Evolutionary conservation across 1,140 invertebrate genomes (phyloP).

Genomic region (Marisa cornuarietis): DNA sequence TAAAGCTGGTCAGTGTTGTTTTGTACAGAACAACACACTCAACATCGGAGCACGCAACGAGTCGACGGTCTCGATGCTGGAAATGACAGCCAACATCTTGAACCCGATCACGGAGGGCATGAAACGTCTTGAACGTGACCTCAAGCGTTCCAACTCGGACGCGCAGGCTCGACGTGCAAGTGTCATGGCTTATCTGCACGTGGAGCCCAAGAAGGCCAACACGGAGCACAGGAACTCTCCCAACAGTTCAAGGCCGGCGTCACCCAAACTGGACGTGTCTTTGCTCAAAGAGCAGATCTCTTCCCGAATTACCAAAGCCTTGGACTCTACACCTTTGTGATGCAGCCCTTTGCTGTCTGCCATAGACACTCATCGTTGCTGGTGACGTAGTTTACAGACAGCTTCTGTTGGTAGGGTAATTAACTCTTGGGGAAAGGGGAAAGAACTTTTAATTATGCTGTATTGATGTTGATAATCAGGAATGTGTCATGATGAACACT

Average conservation of each 20-base stretch:
- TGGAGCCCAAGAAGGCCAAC: slow-evolving; percentile 29
- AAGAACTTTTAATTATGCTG: too few species aligned
- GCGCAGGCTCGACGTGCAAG: not conserved
- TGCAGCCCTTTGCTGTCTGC: too few species aligned
- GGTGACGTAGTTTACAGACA: too few species aligned
- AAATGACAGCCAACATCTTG: slow-evolving; percentile 31
- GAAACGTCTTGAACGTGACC: not conserved
- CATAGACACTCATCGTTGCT: too few species aligned
- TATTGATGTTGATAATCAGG: too few species aligned
- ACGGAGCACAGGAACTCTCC: slow-evolving; percentile 35
- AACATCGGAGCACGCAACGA: not conserved
- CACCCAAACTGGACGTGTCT: slow-evolving; percentile 28
- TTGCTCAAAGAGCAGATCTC: slow-evolving; percentile 32
- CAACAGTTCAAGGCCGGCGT: slow-evolving; percentile 15
- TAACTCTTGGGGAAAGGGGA: too few species aligned
- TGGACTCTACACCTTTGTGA: slow-evolving; percentile 19
- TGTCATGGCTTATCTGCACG: slow-evolving; percentile 13
- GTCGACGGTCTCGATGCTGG: slow-evolving; percentile 3
- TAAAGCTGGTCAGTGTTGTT: not conserved
- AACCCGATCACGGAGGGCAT: slow-evolving; percentile 5
- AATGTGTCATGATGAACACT: too few species aligned
- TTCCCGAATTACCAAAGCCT: slow-evolving; percentile 9
- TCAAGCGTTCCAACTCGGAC: slow-evolving; percentile 6
- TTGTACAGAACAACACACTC: slow-evolving; percentile 10
- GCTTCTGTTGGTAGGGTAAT: too few species aligned